phyloP scores from a whole-genome alignment of 1,140 invertebrate genomes.

The Ips typographus region DNA sequence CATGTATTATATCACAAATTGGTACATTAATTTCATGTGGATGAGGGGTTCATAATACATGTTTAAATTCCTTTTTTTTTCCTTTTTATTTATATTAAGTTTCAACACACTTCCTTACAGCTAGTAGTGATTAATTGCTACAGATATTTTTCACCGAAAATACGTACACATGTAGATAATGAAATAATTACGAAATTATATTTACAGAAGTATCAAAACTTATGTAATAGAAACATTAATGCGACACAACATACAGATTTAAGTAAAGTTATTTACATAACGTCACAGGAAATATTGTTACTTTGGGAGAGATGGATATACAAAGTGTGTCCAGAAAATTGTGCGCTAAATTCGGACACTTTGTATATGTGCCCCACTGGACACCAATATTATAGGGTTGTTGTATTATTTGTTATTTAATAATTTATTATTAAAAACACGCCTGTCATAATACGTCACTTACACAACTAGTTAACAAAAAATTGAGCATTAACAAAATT shows the following conservation, averaged over 20 bases:
- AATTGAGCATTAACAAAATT: constrained; percentile 23
- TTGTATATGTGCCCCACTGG: too few species aligned
- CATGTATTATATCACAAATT: neutral
- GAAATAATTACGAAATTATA: constrained; percentile 1
- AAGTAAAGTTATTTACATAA: too few species aligned
- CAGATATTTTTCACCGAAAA: constrained; percentile 1
- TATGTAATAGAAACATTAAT: neutral
- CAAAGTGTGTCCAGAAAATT: too few species aligned
- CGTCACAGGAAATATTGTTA: too few species aligned
- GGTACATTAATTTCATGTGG: neutral
- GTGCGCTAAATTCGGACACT: too few species aligned
- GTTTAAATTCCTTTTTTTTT: neutral
- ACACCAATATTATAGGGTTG: too few species aligned
- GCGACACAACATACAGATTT: too few species aligned
- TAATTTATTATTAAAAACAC: too few species aligned
- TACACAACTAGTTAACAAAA: constrained; percentile 14
- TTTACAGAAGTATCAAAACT: constrained; percentile 10
- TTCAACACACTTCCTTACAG: neutral
- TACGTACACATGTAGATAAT: constrained; percentile 1
- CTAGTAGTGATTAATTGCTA: neutral
- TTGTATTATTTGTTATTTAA: too few species aligned
- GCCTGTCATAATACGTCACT: neutral
- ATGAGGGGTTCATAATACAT: neutral
- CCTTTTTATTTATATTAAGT: too few species aligned
- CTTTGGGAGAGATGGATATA: too few species aligned